These are phyloP conservation scores for Cynocephalus volans DNA, from an alignment of 2,113 vertebrate species.

Conservation along the genomic window DNA sequence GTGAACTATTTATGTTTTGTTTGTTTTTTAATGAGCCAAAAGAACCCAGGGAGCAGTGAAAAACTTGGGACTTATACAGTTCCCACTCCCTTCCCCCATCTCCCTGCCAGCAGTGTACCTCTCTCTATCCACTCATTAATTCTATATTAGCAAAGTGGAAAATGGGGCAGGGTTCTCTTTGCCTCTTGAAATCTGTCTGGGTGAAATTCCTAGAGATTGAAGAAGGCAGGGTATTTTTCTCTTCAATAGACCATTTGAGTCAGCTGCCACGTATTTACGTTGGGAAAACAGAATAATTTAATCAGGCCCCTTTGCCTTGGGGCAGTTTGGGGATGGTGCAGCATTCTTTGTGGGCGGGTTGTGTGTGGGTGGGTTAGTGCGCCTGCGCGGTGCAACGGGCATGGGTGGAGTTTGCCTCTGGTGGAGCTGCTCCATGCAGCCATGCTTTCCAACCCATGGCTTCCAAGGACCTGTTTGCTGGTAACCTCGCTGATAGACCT, in stretches of 20 bases:
- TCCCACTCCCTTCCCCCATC: not conserved
- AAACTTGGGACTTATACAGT: not conserved
- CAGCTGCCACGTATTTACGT: not conserved
- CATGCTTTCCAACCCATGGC: too few relatives aligned
- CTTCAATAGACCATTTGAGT: not conserved
- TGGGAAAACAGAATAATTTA: too few relatives aligned
- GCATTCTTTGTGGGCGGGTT: too few relatives aligned
- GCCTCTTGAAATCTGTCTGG: not conserved
- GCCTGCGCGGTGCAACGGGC: too few relatives aligned
- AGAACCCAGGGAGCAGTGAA: not conserved
- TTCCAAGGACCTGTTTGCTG: too few relatives aligned
- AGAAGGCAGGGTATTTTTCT: not conserved
- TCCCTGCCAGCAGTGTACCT: not conserved
- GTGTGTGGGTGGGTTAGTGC: too few relatives aligned
- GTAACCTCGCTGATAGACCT: too few relatives aligned
- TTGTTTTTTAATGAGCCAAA: constrained; percentile 48
- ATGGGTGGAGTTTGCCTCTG: too few relatives aligned
- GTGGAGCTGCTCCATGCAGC: too few relatives aligned
- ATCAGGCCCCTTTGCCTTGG: too few relatives aligned
- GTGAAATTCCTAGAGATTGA: constrained; percentile 4
- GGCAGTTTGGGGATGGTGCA: too few relatives aligned
- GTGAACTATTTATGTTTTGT: constrained; percentile 26
- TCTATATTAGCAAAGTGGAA: constrained; percentile 17
- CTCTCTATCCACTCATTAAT: not conserved
- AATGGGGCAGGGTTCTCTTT: not conserved